Evolutionary conservation across 1,140 invertebrate genomes (phyloP), one percentile per base, ranked within the genome.

Genomic region (Calephelis nemesis): DNA sequence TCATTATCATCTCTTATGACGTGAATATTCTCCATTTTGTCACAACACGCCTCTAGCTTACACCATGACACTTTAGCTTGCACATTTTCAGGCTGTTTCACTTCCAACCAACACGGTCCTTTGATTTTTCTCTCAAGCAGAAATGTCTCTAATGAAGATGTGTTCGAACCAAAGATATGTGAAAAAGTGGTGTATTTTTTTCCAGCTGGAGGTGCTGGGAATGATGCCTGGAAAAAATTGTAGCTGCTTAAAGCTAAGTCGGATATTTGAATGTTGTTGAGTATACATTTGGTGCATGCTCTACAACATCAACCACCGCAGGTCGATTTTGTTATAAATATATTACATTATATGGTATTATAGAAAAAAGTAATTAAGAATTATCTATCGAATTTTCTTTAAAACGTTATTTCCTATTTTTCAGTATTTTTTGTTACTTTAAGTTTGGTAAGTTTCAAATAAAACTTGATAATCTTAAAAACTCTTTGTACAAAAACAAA

Each of bases 51-150:
- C 88, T 98, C 97, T 7, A 96, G 84, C 91, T 97, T 97, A 82
- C 97, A 98, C 97, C 97, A 99, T 74, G 94, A 97, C 2, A 95
- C 92, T 74, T 95, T 93, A 81, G 94, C 94, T 67, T 91, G 88
- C 13, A 94, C 93, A 68, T 94, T 80, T 70, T 95, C 90, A 7
- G 96, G 95, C 72, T 94, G 93, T 70, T 94, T 95, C 4, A 99
- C 91, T 77, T 98, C 96, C n/a, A 99, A 81, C 99, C 98, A 99
- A 74, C 97, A 96, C 0, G 99, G 98, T 0, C 98, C 98, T 92
- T 98, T 99, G 15, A 99, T 96, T 84, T 97, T 98, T 62, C 95
- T 93, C 70, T 98, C 97, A 6, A 99, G 87, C 0, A 99, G 85
- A 48, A 99, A 94, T n/a, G 95, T 93, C 87, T 99, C 98, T 62